Evolutionary conservation across 2,797 vertebrate genomes (phyloP), one percentile per base, ranked within the genome.

Genomic region (Aselliscus stoliczkanus): DNA sequence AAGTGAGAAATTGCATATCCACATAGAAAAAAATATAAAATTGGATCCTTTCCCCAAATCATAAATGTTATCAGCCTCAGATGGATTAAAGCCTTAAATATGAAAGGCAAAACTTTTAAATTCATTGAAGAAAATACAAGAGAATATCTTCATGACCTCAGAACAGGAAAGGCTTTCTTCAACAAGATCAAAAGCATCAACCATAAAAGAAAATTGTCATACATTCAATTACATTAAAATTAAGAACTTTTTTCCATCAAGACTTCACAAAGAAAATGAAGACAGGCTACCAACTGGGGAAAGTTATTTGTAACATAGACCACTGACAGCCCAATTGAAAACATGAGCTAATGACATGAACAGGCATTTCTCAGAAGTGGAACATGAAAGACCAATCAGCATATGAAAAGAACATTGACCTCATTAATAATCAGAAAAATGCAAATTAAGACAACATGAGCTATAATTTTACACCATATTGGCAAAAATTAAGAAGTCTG

Each of bases 201-300:
- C 17, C 42, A 58, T 21, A 58, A 76, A 54, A 84, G 76, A 54
- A 90, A 90, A 90, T 81, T 88, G 37, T 90, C 52, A 80, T 72
- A 88, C 90, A 92, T 87, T 96, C 50, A 58, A 62, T 79, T 80
- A 80, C 39, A 25, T 90, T 88, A 91, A 88, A 88, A 88, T 77
- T 76, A 85, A 87, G 88, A 90, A 60, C 31, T 17, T 81, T 90
- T 89, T 37, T 79, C 65, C 81, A 82, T 77, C 60, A 77, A 77
- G 58, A 39, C 47, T 92, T 92, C 62, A 58, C 73, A 42, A 84
- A 69, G 47, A 92, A 87, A 92, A 90, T 73, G 60, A 80, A 85
- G 92, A 91, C 47, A 88, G 81, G 67, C 72, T 67, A 70, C 72
- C 42, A 56, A 84, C 39, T 56, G 44, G 56, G 79, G 60, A 27